Base-by-base conservation (phyloP, 1,140 invertebrate genomes). In the Meloidogyne chitwoodi region DNA sequence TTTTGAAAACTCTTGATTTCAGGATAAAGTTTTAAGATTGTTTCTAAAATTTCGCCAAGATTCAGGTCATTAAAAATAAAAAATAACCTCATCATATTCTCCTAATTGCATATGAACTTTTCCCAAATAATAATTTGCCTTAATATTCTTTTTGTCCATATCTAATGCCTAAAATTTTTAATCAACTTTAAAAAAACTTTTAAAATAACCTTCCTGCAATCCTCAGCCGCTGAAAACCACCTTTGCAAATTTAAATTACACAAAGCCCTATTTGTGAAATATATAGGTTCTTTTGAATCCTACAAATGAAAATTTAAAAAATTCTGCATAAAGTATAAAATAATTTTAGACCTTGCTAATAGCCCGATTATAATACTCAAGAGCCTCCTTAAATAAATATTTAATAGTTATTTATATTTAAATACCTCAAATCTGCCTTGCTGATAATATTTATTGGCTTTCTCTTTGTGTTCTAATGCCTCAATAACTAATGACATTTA, bases 41-140 rank as follows among this genome's bases (percentile, higher is more conserved):
- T 3, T 31, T 2, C 12, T 16, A 12, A 44, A 44, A 14, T 16
- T 11, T 44, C 11, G 11, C 12, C 41, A 12, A 48, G 16, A 48
- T 2, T 19, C 5, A 4, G 1, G 16, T 19, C 5, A 16, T 19
- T 19, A 19, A 48, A 19, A 48, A 19, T 19, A 48, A 19, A 61
- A 48, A 48, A 31, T 12, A 72, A 73, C 71, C 71, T 84, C 84
- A 27, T 84, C 83, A 61, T 75, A 83, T 38, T 86, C 63, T 8
- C 68, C 69, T 2, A 69, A 62, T 61, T 84, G 73, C 19, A 85
- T 29, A 69, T 64, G 79, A 26, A 80, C 77, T 62, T 84, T 85
- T 24, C 83, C 83, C 31, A 85, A 69, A 73, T 81, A 83, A 48
- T 84, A 84, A 63, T 85, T 78, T 29, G 83, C 81, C 68, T 84